These are phyloP conservation scores for Terebella lapidaria DNA, from an alignment of 2,888 invertebrate genomes.

Conservation along the genomic window DNA sequence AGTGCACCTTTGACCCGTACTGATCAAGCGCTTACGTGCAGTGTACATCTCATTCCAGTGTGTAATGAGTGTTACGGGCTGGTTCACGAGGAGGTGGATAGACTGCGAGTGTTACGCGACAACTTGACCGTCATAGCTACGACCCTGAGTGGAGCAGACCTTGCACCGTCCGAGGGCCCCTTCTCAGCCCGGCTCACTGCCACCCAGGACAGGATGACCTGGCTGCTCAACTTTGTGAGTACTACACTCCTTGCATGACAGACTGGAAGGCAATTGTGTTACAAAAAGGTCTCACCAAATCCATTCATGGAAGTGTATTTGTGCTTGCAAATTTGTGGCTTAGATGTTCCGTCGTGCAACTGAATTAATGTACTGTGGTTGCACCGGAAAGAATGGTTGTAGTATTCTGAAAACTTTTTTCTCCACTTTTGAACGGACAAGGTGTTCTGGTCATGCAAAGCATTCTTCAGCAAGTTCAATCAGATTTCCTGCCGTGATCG, in stretches of 20 bases:
- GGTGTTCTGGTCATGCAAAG: background rate
- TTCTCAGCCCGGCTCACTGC: conserved; percentile 15
- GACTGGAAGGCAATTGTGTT: background rate
- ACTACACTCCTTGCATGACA: background rate
- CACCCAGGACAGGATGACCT: conserved; percentile 4
- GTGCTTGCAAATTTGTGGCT: too few species aligned
- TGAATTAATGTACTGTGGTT: too few species aligned
- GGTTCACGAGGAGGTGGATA: conserved; percentile 23
- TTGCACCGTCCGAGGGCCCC: conserved; percentile 16
- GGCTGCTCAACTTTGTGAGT: conserved; percentile 10
- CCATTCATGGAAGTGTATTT: too few species aligned
- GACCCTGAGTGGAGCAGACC: conserved; percentile 15
- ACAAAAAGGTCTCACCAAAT: too few species aligned
- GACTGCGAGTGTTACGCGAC: conserved; percentile 17
- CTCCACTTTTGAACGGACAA: background rate
- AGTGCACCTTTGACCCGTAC: too few species aligned
- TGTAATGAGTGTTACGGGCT: conserved; percentile 30
- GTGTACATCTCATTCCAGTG: conserved; percentile 26
- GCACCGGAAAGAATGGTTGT: too few species aligned
- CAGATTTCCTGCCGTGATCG: too few species aligned
- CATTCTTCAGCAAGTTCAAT: too few species aligned
- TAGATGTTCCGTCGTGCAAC: too few species aligned
- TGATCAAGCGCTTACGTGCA: too few species aligned
- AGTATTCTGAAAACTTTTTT: background rate
- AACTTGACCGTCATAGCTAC: conserved; percentile 20